These are phyloP conservation scores for Opisthograptis luteolata DNA, from an alignment of 2,888 invertebrate genomes.

Conservation along the genomic window DNA sequence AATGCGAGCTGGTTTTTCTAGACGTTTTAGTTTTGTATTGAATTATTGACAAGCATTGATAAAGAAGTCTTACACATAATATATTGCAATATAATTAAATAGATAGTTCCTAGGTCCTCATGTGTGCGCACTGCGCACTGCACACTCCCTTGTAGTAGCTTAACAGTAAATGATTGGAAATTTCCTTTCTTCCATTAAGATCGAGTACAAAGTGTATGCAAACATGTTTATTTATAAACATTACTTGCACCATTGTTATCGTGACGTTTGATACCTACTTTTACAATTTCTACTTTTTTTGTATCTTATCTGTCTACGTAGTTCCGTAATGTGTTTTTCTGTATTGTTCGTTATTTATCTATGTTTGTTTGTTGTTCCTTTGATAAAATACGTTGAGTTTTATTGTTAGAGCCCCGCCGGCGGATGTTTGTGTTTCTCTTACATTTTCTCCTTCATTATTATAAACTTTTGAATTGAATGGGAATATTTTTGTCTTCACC, in stretches of 20 bases:
- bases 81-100: no score
- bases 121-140: background rate
- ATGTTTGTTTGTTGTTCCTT: slow-evolving; percentile 7
- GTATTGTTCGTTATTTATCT: slow-evolving; percentile 11
- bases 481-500: background rate
- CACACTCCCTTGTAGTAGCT: slow-evolving; percentile 5
- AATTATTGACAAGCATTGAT: background rate
- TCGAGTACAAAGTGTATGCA: slow-evolving; percentile 8
- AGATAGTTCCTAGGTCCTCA: slow-evolving; percentile 4
- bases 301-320: slow-evolving; percentile 14
- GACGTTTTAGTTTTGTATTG: slow-evolving; percentile 1
- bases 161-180: slow-evolving; percentile 14
- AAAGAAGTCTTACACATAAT: no score
- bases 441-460: background rate
- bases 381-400: slow-evolving; percentile 2
- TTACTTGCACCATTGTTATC: slow-evolving; percentile 18
- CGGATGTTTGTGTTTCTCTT: background rate
- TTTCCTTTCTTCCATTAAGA: slow-evolving; percentile 25
- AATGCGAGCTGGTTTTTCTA: slow-evolving; percentile 13
- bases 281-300: no score
- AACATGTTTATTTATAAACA: slow-evolving; percentile 13
- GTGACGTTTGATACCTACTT: slow-evolving; percentile 5
- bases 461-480: background rate
- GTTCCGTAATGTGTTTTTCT: slow-evolving; percentile 19
- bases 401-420: background rate